A percentile compares a stretch with the other conserved stretches of the same genome.
Evolutionary conservation across 2,113 vertebrate genomes (phyloP).

Genomic region (Neotragus pygmaeus): DNA sequence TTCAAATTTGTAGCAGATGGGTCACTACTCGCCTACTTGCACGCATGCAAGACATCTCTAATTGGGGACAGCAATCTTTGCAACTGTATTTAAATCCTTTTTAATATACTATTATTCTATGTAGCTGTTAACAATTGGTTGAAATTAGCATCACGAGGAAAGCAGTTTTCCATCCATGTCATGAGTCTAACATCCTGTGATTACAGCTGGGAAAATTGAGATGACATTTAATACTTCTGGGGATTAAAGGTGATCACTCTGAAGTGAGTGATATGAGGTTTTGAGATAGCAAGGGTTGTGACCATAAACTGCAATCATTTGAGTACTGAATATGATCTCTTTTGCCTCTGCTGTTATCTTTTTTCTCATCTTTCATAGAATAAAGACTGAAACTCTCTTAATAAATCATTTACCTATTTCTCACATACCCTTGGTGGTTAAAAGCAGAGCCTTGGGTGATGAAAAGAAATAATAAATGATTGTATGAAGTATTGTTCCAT

Average conservation of each 20-base stretch:
- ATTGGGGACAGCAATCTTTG: background rate
- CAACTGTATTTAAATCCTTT: background rate
- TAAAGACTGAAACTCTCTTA: background rate
- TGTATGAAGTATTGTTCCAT: background rate
- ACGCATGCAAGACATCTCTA: background rate
- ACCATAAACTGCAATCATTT: background rate
- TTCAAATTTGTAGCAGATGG: conserved; percentile 35
- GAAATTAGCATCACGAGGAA: background rate
- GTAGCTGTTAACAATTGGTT: background rate
- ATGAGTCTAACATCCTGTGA: background rate
- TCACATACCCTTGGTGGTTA: background rate
- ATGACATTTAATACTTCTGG: background rate
- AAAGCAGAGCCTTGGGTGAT: background rate
- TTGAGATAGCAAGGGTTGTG: background rate
- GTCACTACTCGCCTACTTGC: background rate
- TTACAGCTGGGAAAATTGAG: background rate
- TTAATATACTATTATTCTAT: background rate
- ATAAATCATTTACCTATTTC: background rate
- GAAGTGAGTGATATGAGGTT: background rate
- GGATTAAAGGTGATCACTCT: background rate
- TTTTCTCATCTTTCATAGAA: background rate
- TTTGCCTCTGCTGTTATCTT: background rate
- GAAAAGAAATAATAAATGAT: background rate
- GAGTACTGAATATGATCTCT: background rate
- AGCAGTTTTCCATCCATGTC: background rate